Base-by-base conservation (phyloP, 2,888 invertebrate genomes). In the Microctonus aethiopoides region DNA sequence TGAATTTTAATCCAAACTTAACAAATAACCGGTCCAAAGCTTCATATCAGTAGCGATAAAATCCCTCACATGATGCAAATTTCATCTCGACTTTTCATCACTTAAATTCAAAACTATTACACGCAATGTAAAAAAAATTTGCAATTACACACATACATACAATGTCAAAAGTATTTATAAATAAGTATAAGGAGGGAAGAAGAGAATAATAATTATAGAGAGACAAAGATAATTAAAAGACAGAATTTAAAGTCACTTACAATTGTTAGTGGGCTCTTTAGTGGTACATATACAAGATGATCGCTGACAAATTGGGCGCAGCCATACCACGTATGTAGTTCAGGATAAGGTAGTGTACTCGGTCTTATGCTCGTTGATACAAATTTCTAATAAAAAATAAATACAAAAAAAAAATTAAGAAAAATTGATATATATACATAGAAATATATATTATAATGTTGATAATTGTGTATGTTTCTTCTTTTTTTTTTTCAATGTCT, bases 361-460 rank as follows among this genome's bases (percentile, higher is more conserved):
- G 94, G 94, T 54, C 94, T 89, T 74, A 97, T 91, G 2, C 94
- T 92, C 6, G 94, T 94, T 77, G 94, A 95, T 51, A 96, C 95
- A 89, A 96, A 94, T 91, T 96, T 97, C 95, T 96, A 84, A 84
- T 62, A 66, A 54, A 64, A n/a, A 63, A 67, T 13, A 61, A 63
- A 46, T 52, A 61, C 62, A 51, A 61, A 62, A 46, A 56, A 67
- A 67, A 26, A 46, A 56, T 52, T 52, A 65, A 64, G 24, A 51
- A n/a, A n/a, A n/a, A n/a, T n/a, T n/a, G 13, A 51, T 46, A 39
- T 29, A 67, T 24, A 66, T 46, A 39, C n/a, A 65, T 6, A 67
- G 3, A 46, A n/a, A 60, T 34, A 69, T 72, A 39, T 67, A 61
- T 69, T 41, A 20, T 51, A 52, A 52, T 63, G 63, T 63, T 63